Percentiles rank a stretch among this genome's conserved stretches.
Evolutionary conservation across 2,797 vertebrate species (phyloP).

Genomic region (Onychomys torridus): DNA sequence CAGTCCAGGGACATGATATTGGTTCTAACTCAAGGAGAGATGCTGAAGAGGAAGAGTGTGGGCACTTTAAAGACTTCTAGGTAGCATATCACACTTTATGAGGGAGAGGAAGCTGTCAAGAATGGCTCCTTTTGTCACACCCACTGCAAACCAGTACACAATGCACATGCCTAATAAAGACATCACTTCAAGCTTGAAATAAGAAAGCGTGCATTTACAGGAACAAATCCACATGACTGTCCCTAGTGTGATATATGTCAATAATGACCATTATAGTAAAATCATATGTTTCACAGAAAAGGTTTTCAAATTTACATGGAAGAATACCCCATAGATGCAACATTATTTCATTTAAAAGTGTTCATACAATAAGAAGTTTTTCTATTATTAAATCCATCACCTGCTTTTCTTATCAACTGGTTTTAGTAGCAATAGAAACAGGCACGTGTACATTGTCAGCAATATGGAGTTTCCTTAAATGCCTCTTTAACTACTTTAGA

Average conservation of each 20-base stretch:
- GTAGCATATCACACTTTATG: not conserved
- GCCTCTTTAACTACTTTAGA: not conserved
- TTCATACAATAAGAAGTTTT: not conserved
- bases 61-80: not conserved
- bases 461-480: not conserved
- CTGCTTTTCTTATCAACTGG: not conserved
- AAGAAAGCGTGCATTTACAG: not conserved
- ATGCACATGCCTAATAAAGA: not conserved
- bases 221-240: not conserved
- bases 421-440: not conserved
- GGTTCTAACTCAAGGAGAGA: not conserved
- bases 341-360: slow-evolving; percentile 41
- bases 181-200: not conserved
- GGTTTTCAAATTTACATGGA: not conserved
- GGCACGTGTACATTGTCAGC: not conserved
- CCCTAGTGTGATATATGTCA: not conserved
- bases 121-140: not conserved
- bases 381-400: not conserved
- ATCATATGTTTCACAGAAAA: not conserved
- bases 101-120: not conserved
- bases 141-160: not conserved
- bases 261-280: slow-evolving; percentile 9
- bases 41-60: not conserved
- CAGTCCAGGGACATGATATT: not conserved
- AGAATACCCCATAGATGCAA: not conserved